These are phyloP conservation scores for Drosophila formosana DNA, from an alignment of 2,888 invertebrate species.

Conservation along the genomic window DNA sequence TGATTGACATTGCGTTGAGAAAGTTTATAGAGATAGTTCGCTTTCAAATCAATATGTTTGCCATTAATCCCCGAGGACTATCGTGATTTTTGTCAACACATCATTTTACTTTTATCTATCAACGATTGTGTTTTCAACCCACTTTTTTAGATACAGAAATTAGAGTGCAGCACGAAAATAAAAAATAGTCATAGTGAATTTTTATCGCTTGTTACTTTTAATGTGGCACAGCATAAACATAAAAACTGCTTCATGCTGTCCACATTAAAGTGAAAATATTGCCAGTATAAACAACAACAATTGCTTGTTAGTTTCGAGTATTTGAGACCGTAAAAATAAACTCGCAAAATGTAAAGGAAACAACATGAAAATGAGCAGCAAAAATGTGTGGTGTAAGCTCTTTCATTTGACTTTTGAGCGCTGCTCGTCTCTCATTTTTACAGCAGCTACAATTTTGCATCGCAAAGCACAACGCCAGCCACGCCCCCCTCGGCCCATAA, in stretches of 20 bases:
- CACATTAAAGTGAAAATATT: conserved; percentile 7
- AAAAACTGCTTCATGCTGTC: conserved; percentile 14
- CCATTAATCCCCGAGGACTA: not conserved
- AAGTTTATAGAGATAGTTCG: not conserved
- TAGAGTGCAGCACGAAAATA: not conserved
- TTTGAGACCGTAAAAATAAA: conserved; percentile 27
- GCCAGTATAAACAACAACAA: conserved; percentile 4
- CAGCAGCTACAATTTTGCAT: conserved; percentile 30
- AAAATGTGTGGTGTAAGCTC: conserved; percentile 17
- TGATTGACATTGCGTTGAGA: not conserved
- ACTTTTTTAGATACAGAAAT: not conserved
- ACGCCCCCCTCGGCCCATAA: conserved; percentile 27
- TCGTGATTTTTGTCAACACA: not conserved
- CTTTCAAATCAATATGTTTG: not conserved
- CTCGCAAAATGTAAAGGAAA: conserved; percentile 5
- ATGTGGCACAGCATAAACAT: conserved; percentile 24
- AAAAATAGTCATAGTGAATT: not conserved
- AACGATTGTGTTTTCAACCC: not conserved
- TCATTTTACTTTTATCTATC: not conserved
- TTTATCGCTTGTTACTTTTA: conserved; percentile 36
- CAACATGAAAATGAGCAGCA: conserved; percentile 18
- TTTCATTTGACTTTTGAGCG: conserved; percentile 36
- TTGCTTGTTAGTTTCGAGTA: conserved; percentile 14
- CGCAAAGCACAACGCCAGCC: conserved; percentile 3
- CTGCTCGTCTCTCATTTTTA: conserved; percentile 24